Evolutionary conservation across 2,888 invertebrate species (phyloP), one percentile per base, ranked within the genome.

Genomic region (Dicycla oo): DNA sequence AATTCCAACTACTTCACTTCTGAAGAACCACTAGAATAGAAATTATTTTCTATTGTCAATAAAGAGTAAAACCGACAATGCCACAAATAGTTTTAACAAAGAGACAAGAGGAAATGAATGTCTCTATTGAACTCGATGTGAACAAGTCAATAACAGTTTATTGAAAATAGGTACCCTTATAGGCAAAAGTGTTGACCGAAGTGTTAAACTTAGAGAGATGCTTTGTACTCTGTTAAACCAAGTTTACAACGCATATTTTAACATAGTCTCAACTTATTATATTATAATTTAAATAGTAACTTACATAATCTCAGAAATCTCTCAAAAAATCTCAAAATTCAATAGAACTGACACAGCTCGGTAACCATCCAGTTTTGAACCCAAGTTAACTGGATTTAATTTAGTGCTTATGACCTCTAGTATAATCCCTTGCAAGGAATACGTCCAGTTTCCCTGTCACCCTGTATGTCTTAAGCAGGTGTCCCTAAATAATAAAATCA

Each of bases 51-150:
- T 18, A 45, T 45, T 45, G 49, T 18, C 18, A 51, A 57, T 70
- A 49, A 23, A 72, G 43, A 45, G 43, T 45, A 45, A 53, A 61
- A 53, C 51, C 1, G 20, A 73, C 47, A 40, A 53, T 45, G 13
- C 20, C 30, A 13, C 58, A 40, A 34, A 23, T 51, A 34, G 38
- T 13, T 60, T 26, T 65, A 40, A 43, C 30, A 47, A 51, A 73
- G 30, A 60, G n/a, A 73, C 40, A 60, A 65, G 47, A 34, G 74
- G 53, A 65, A 73, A 74, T 73, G 7, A 58, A 57, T 45, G 13
- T 63, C 23, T 51, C 15, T 45, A 47, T 60, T 54, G 58, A 60
- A 53, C 40, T 30, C 18, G 13, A 38, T 26, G 15, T 30, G 56
- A 45, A 60, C 65, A 30, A 73, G 23, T 43, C 53, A 23, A 65